Base-by-base conservation (phyloP, 2,113 vertebrate species). In the Lipophrys pholis region DNA sequence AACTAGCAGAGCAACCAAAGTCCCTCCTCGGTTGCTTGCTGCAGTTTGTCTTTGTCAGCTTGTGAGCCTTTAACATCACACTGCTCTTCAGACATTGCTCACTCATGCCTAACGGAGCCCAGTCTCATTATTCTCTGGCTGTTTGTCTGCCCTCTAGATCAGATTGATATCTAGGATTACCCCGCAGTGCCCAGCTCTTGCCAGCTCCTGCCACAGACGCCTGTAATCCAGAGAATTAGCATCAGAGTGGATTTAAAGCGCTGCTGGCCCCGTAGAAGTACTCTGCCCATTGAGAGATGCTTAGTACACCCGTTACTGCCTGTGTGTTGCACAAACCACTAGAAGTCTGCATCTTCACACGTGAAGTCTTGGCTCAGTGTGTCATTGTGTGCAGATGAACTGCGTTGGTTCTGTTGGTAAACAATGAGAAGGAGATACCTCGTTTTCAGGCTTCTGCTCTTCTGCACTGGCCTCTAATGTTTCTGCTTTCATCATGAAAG, bases 151-250 rank as follows among this genome's bases (percentile, higher is more conserved):
- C 42, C 61, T 73, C 64, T 83, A 62, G 76, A 81, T 90, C 80
- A 77, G 82, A 81, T 81, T 50, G 73, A 52, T 86, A 76, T 82
- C 54, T 62, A 59, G 83, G 86, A 91, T 91, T 90, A 87, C 42
- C 15, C 12, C 8, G 50, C 52, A 77, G 82, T 77, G 69, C 62
- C 50, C 11, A 15, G 42, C 49, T 77, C 63, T 69, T 30, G 66
- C 57, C 79, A 64, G 62, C 49, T 85, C 65, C 58, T 71, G 82
- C 85, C 79, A 91, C 79, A 62, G 87, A 90, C 77, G 84, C 85
- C 78, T 78, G 81, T 87, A 91, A 92, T 91, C 89, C 81, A 60
- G 66, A 43, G 68, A 85, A 89, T 89, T 89, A 86, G 77, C 84
- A 60, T 86, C 59, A 72, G 51, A 48, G 40, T 42, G 78, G 61